Conservation (phyloP, 1,140 invertebrate species). For the Tetraneura akinire region DNA sequence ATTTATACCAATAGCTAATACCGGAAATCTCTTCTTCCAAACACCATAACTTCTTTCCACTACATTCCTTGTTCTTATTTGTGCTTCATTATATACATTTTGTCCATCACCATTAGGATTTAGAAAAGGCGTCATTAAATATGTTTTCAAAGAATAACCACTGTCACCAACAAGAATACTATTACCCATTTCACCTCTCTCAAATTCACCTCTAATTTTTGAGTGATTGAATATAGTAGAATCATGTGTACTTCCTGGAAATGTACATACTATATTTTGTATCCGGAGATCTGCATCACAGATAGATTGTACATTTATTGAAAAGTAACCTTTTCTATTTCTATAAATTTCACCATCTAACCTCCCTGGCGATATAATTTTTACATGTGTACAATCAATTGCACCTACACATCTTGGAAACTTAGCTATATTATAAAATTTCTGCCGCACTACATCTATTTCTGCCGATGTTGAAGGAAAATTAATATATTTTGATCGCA, state of each 20-base stretch:
- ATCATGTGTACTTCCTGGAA: constrained; percentile 58
- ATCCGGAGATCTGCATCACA: constrained; percentile 58
- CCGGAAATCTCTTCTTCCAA: constrained; percentile 58
- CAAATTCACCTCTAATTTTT: constrained; percentile 52
- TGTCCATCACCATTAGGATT: constrained; percentile 17
- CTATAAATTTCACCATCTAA: constrained; percentile 58
- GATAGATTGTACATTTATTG: constrained; percentile 60
- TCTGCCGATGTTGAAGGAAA: constrained; percentile 45
- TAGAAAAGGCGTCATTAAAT: too few species aligned
- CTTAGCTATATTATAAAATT: constrained; percentile 57
- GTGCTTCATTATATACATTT: constrained; percentile 53
- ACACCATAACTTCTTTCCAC: constrained; percentile 59
- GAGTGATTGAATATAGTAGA: constrained; percentile 57
- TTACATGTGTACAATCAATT: constrained; percentile 58
- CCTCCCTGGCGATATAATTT: constrained; percentile 54
- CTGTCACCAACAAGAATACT: constrained; percentile 53
- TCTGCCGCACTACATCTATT: constrained; percentile 53
- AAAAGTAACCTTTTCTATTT: constrained; percentile 60
- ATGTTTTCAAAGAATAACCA: constrained; percentile 47
- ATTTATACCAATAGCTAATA: constrained; percentile 55
- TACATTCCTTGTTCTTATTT: constrained; percentile 58
- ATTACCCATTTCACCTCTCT: background rate
- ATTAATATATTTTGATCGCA: background rate
- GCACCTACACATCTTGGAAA: constrained; percentile 55
- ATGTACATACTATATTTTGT: constrained; percentile 58